Conservation (phyloP, 1,140 invertebrate genomes). For the Eufriesea mexicana region DNA sequence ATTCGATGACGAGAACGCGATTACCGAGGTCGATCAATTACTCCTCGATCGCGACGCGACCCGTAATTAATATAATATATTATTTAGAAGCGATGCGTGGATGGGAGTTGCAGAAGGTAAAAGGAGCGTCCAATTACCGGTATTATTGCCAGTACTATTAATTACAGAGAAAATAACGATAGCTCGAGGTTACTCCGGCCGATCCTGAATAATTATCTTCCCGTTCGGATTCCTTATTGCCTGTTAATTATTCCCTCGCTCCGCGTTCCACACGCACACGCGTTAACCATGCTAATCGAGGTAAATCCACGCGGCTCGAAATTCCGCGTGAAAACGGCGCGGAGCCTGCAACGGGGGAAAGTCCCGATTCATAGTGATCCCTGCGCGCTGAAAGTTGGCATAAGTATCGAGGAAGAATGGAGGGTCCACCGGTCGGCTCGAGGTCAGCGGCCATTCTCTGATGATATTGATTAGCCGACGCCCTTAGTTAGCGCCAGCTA, state of each 20-base stretch:
- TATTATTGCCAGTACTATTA: slow-evolving; percentile 11
- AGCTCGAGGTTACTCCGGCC: background rate
- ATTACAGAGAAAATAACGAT: slow-evolving; percentile 4
- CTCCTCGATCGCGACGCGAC: background rate
- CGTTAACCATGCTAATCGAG: background rate
- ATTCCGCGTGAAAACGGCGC: slow-evolving; percentile 4
- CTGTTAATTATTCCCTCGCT: background rate
- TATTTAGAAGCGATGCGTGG: background rate
- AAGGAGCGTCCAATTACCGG: slow-evolving; percentile 11
- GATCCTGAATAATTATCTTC: slow-evolving; percentile 8
- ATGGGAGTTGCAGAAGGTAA: background rate
- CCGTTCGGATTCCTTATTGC: background rate
- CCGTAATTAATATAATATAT: slow-evolving; percentile 17
- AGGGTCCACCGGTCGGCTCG: slow-evolving; percentile 51
- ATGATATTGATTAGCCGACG: slow-evolving; percentile 82
- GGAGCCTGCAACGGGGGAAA: background rate
- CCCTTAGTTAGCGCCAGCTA: slow-evolving; percentile 80
- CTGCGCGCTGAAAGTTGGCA: slow-evolving; percentile 35
- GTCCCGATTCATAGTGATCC: background rate
- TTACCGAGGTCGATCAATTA: background rate
- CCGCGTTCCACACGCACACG: no score
- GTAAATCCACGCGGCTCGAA: background rate
- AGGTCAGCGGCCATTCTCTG: slow-evolving; percentile 75
- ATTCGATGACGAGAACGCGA: background rate
- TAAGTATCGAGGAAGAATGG: slow-evolving; percentile 55